Percentiles rank a stretch among this genome's conserved stretches.
Conservation (phyloP, 2,888 invertebrate genomes). For the Neoscelio sp. region DNA sequence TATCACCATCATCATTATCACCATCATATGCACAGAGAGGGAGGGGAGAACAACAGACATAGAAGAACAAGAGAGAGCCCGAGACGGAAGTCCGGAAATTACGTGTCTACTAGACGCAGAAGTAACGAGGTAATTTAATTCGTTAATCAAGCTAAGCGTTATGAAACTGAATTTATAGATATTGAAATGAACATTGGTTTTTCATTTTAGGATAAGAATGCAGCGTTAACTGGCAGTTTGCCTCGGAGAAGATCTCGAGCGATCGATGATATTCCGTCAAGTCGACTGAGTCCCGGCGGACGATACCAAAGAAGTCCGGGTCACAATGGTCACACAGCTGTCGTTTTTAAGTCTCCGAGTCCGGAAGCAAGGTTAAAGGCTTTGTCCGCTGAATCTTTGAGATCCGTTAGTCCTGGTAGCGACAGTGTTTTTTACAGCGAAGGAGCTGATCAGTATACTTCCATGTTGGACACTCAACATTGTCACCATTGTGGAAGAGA, state of each 20-base stretch:
- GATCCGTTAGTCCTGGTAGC: conserved; percentile 95
- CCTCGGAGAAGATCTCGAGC: conserved; percentile 86
- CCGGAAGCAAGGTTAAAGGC: conserved; percentile 88
- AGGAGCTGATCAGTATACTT: conserved; percentile 84
- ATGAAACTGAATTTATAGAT: no score
- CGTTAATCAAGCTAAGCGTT: no score
- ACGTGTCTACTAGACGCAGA: conserved; percentile 83
- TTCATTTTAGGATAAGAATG: conserved; percentile 85
- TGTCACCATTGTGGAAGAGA: conserved; percentile 94
- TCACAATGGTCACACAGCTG: conserved; percentile 77
- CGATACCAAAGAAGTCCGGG: conserved; percentile 83
- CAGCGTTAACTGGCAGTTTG: conserved; percentile 86
- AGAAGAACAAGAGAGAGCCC: conserved; percentile 84
- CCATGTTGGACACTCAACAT: conserved; percentile 84
- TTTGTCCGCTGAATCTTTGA: conserved; percentile 92
- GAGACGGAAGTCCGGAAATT: conserved; percentile 86
- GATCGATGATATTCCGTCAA: conserved; percentile 82
- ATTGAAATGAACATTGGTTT: neutral
- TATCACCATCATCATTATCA: conserved; percentile 80
- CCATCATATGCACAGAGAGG: conserved; percentile 77
- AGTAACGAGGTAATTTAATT: conserved; percentile 79
- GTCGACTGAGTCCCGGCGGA: conserved; percentile 81
- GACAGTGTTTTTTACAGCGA: conserved; percentile 96
- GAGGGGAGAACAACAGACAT: conserved; percentile 60
- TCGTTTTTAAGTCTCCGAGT: conserved; percentile 80